A percentile compares a stretch with the other conserved stretches of the same genome.
Conservation (phyloP, 2,113 vertebrate species). For the Pteruthius melanotis region DNA sequence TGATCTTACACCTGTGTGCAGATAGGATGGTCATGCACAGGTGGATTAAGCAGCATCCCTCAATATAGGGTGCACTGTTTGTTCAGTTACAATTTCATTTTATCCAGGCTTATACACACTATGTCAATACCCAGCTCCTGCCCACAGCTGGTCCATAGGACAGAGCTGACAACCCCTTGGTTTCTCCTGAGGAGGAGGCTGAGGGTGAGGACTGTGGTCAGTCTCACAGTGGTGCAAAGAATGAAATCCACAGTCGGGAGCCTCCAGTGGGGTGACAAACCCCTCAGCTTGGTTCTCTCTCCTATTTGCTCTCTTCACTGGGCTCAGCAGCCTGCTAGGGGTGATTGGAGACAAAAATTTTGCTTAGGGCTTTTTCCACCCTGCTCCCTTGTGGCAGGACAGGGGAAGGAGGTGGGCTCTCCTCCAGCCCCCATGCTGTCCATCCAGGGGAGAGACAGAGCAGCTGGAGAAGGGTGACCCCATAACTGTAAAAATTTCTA, state of each 20-base stretch:
- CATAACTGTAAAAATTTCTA: background rate
- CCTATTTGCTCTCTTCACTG: background rate
- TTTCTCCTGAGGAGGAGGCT: background rate
- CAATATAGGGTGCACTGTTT: background rate
- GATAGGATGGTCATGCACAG: background rate
- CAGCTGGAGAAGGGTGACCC: accelerated
- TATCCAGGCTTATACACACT: background rate
- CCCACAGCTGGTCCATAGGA: background rate
- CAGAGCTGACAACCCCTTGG: background rate
- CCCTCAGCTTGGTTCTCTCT: background rate
- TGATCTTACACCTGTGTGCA: background rate
- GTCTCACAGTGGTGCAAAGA: background rate
- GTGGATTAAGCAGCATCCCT: background rate
- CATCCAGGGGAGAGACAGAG: background rate
- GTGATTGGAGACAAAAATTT: background rate
- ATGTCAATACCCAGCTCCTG: background rate
- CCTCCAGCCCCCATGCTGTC: background rate
- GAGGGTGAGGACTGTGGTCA: background rate
- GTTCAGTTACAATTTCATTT: background rate
- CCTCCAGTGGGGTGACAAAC: background rate
- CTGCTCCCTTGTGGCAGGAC: accelerated
- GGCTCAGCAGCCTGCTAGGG: background rate
- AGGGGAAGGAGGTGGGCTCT: background rate
- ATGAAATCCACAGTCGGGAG: background rate
- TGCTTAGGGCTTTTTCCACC: background rate